Base-by-base conservation (phyloP, 1,140 invertebrate genomes). In the Zaprionus nigranus region DNA sequence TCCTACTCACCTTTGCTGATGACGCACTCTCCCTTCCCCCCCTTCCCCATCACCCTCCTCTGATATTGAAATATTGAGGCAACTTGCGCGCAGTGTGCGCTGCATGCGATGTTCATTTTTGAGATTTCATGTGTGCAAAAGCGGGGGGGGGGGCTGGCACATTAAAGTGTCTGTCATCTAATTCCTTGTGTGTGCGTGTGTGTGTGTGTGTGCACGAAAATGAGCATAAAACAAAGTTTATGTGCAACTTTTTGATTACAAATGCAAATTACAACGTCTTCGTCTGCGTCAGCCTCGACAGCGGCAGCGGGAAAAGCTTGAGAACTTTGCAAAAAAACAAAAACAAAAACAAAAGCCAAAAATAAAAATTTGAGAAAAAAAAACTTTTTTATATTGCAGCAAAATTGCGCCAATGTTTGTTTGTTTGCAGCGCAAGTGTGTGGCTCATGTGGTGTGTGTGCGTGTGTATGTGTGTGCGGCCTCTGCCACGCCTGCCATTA, bases 241-340 rank as follows among this genome's bases (percentile, higher is more conserved):
- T 90, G 79, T 79, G 85, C 75, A 90, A 90, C 85, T 90, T 90
- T 90, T 90, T 90, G 86, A 90, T 90, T 90, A 88, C 85, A 84
- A 90, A 88, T 88, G 85, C 85, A 88, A 88, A 88, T 88, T 88
- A 88, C 85, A 90, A 54, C 78, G 81, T 75, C 67, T 56, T 30
- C 66, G 51, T 51, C 40, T 24, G 30, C 58, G 24, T 22, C 24
- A 38, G 24, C 67, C 24, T 24, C 46, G 36, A 58, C 53, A 56
- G 56, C 36, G n/a, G 38, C 63, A 22, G 53, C 60, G 20, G n/a
- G 2, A 17, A 34, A 22, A 13, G 64, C 63, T 65, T 40, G 66
- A 49, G 51, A 67, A 57, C 49, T 53, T 17, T 30, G 22, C 3
- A 12, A 34, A 5, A 79, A 63, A n/a, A n/a, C n/a, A n/a, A n/a